These are phyloP conservation scores for Drosophila biarmipes DNA, from an alignment of 1,140 invertebrate species.

Conservation along the genomic window DNA sequence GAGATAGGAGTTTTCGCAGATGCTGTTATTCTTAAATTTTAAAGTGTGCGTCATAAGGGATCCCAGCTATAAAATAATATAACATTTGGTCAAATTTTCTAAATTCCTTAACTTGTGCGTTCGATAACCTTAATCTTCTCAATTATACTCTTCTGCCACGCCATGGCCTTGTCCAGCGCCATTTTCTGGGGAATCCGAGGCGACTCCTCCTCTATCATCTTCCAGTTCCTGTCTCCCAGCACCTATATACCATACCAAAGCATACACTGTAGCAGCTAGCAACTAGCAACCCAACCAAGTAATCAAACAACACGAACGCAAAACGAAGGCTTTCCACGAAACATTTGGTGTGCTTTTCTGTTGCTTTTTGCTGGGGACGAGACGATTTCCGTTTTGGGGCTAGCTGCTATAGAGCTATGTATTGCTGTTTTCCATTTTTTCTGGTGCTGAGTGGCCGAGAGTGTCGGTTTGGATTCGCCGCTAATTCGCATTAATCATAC, in stretches of 20 bases:
- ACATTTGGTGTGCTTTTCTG: conserved; percentile 47
- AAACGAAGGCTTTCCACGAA: conserved; percentile 74
- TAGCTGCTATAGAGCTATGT: conserved; percentile 33
- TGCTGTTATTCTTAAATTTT: background rate
- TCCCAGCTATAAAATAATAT: background rate
- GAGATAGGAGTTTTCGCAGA: background rate
- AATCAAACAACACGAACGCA: conserved; percentile 41
- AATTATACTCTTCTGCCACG: conserved; percentile 8
- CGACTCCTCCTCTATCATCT: conserved; percentile 17
- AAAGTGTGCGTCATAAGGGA: background rate
- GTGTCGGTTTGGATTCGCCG: conserved; percentile 44
- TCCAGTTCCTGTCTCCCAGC: conserved; percentile 37
- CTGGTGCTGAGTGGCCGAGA: conserved; percentile 40
- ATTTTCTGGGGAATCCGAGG: conserved; percentile 19
- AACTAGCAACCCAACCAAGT: conserved; percentile 26
- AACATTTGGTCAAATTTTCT: background rate
- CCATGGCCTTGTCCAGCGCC: conserved; percentile 13
- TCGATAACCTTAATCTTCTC: conserved; percentile 4
- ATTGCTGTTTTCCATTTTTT: conserved; percentile 14
- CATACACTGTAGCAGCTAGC: conserved; percentile 14
- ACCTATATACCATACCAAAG: conserved; percentile 15
- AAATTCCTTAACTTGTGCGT: background rate
- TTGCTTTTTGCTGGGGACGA: conserved; percentile 23
- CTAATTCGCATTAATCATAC: conserved; percentile 83
- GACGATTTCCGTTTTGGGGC: conserved; percentile 71